Evolutionary conservation across 2,113 vertebrate genomes (phyloP), one percentile per base, ranked within the genome.

Genomic region (Phylloscopus trochiloides): DNA sequence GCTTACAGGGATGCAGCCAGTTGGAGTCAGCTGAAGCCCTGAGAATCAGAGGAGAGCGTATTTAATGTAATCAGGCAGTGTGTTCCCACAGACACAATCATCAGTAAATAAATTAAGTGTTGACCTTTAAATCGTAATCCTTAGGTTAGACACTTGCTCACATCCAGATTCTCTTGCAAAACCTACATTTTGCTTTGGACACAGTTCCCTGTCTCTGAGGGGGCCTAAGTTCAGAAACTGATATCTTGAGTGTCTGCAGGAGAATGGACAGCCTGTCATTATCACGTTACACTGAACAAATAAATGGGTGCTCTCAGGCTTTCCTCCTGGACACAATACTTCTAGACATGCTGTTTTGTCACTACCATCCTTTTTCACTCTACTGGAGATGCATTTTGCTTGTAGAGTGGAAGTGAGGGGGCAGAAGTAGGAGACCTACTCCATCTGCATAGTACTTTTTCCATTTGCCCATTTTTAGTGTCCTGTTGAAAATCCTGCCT

Each of bases 101-200:
- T 68, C 74, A 57, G 74, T 93, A 94, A 95, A 92, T 76, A 94
- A 91, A 90, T 91, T 78, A 97, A 72, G 11, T 77, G 58, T 38
- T 96, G 78, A 90, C 85, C 74, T 86, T 93, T 92, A 76, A 94
- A 66, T 83, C 58, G 11, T 82, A 79, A 76, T 95, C 66, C 86
- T 90, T 88, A 79, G 50, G 38, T 94, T 87, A 82, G 66, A 38
- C 0, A 4, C 25, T 85, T 76, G 11, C 70, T 92, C 58, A 94
- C 63, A 78, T 45, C 10, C 52, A 78, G 43, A 36, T 92, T 86
- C 68, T 92, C 29, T 52, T 73, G 26, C 73, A 82, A 90, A 91
- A 84, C 43, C 38, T 86, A 13, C 8, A 17, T 91, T 94, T 94
- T 79, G 24, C 66, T 86, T 38, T 76, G 54, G 82, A 51, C 3